Evolutionary conservation across 2,113 vertebrate species (phyloP), one percentile per base, ranked within the genome.

Genomic region (Hiodon tergisus): DNA sequence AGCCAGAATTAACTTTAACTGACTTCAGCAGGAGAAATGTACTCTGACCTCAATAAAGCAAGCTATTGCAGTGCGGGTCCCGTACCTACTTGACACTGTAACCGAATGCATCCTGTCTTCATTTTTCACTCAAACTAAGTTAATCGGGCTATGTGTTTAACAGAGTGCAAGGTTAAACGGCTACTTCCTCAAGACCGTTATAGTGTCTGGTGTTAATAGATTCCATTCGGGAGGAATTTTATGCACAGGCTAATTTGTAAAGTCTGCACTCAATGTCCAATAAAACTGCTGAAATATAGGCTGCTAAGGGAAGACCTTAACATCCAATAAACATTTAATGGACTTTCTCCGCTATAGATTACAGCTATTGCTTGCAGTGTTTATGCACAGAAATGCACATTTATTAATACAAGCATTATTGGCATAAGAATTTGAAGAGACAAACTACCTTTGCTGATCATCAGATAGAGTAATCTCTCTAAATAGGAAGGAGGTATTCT

Each of bases 291-390:
- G 58, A 63, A 53, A 72, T 63, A 77, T 66, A 57, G 58, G 51
- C 17, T 48, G 31, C 55, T 78, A 78, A 78, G 58, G 59, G 71
- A 63, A 54, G 60, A 72, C 72, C 61, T 74, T 74, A 65, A 78
- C 65, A 67, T 9, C 16, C 66, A 16, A 58, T 73, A 69, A 73
- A 73, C 65, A 73, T 73, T 59, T 77, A 69, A 78, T 78, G 48
- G 50, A 55, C 52, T 46, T 63, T 14, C 52, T 31, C 31, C 31
- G 16, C 50, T 68, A 8, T 11, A 67, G 63, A 58, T 66, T 54
- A 16, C n/a, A 16, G 57, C 51, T 55, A 48, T 54, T 14, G 58
- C 47, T 75, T 75, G 6, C 63, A 67, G n/a, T 8, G 52, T 69
- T 69, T 55, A 8, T 47, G 7, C 4, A 17, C 16, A 9, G 52